These are phyloP conservation scores for Andinoacara biseriatus DNA, from an alignment of 2,113 vertebrate genomes.

Conservation along the genomic window DNA sequence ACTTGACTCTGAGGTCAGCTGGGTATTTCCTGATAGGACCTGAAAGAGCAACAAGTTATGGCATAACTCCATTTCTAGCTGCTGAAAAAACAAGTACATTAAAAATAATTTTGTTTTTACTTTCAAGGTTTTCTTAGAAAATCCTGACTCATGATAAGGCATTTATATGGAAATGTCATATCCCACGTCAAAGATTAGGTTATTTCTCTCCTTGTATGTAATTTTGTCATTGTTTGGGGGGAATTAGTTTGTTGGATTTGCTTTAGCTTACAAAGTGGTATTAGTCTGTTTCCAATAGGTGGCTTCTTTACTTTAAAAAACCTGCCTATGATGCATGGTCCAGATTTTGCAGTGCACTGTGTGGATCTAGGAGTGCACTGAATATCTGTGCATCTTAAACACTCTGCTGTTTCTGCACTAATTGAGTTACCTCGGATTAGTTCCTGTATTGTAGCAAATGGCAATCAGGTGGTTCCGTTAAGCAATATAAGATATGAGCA, in stretches of 20 bases:
- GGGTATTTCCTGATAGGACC: slow-evolving; percentile 89
- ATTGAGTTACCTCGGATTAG: neutral
- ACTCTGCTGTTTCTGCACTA: neutral
- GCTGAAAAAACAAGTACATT: neutral
- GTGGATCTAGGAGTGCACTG: neutral
- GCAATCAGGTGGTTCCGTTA: neutral
- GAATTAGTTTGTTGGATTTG: neutral
- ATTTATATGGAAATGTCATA: neutral
- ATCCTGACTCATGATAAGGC: neutral
- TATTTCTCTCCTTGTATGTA: neutral
- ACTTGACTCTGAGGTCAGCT: slow-evolving; percentile 94
- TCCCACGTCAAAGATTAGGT: neutral
- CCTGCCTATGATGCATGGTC: no score
- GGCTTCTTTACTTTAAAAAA: neutral
- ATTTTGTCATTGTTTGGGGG: neutral
- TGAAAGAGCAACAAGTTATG: slow-evolving; percentile 64
- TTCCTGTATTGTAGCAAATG: neutral
- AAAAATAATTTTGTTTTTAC: neutral
- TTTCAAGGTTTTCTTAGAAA: neutral
- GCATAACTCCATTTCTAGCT: neutral
- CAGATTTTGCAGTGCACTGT: no score
- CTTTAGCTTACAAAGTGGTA: neutral
- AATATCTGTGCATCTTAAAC: neutral
- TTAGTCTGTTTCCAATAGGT: neutral
- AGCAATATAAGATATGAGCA: neutral